phyloP scores from a whole-genome alignment of 2,113 vertebrate species.

The Labrus mixtus region DNA sequence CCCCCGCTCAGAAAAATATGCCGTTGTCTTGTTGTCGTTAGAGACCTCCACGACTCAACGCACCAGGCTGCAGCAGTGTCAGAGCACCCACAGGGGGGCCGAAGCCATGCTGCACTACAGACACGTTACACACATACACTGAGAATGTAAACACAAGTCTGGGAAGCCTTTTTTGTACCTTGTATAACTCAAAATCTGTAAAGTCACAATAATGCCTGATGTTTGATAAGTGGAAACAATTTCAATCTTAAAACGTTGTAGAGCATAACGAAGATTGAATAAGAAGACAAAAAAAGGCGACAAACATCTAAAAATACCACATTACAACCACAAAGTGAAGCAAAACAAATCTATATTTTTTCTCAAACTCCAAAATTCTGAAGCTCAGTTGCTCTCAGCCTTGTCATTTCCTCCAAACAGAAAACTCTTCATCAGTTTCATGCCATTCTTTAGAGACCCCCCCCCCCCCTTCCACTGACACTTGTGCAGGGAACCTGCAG shows the following conservation, averaged over 20 bases:
- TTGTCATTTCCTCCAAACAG: background rate
- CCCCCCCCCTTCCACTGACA: slow-evolving; percentile 32
- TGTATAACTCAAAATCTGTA: slow-evolving; percentile 10
- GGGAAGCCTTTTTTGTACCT: background rate
- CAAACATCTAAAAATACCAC: too few species aligned
- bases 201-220: background rate
- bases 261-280: too few species aligned
- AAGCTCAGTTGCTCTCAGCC: slow-evolving; percentile 30
- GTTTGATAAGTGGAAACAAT: too few species aligned
- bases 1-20: slow-evolving; percentile 69
- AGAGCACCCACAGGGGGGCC: slow-evolving; percentile 71
- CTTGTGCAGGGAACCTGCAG: slow-evolving; percentile 21
- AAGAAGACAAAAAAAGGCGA: too few species aligned
- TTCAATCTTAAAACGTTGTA: too few species aligned
- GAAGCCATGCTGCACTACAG: slow-evolving; percentile 31
- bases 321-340: too few species aligned
- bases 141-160: slow-evolving; percentile 42
- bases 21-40: slow-evolving; percentile 73
- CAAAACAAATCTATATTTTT: slow-evolving; percentile 8
- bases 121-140: slow-evolving; percentile 18
- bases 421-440: slow-evolving; percentile 5
- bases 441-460: slow-evolving; percentile 13
- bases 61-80: slow-evolving; percentile 40
- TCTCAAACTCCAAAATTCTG: background rate
- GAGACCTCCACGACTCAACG: slow-evolving; percentile 68